These are phyloP conservation scores for Gallinago nigripennis DNA, from an alignment of 2,797 vertebrate species.

Conservation along the genomic window DNA sequence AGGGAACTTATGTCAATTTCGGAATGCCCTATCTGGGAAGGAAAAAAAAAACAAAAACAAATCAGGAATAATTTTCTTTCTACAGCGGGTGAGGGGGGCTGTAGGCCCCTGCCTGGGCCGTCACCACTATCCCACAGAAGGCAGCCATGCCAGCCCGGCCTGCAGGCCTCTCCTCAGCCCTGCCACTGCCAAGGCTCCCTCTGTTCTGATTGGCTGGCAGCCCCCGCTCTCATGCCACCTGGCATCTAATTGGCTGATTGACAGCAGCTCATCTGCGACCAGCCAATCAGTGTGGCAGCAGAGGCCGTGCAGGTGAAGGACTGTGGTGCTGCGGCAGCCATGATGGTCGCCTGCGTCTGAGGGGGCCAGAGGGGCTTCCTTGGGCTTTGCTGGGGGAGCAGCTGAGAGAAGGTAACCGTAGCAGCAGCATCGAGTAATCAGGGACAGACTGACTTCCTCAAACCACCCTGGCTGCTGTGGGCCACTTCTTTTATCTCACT, in stretches of 20 bases:
- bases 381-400: background rate
- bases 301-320: background rate
- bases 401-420: background rate
- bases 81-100: background rate
- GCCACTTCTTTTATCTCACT: background rate
- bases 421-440: background rate
- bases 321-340: accelerated
- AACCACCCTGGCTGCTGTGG: background rate
- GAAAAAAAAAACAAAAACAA: background rate
- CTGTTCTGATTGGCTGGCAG: background rate
- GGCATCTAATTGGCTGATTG: background rate
- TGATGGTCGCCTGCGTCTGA: background rate
- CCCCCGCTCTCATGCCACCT: too few relatives aligned
- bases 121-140: accelerated
- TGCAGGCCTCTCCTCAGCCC: background rate
- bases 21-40: too few relatives aligned
- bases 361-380: accelerated
- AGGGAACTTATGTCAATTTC: background rate
- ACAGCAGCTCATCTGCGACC: accelerated
- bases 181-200: background rate
- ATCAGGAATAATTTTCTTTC: background rate
- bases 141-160: too few relatives aligned
- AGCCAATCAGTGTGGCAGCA: background rate
- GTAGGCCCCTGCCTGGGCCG: accelerated
- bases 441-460: background rate